Base-by-base conservation (phyloP, 2,113 vertebrate species). In the Trochalopteron elliotii region DNA sequence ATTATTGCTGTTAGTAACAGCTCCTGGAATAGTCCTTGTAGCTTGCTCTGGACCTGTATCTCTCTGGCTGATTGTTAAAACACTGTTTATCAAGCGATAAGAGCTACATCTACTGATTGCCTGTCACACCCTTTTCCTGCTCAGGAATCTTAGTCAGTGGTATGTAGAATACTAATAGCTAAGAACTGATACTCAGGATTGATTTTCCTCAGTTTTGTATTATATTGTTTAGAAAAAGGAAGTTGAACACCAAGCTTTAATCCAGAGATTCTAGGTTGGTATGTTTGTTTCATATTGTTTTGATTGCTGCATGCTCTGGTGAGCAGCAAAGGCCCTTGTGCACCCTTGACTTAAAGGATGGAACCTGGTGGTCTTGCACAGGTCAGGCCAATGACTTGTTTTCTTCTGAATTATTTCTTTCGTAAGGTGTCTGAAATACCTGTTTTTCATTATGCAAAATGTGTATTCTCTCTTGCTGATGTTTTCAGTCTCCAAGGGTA, bases 91-190 rank as follows among this genome's bases (percentile, higher is more conserved):
- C 28, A 45, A 72, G 18, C 0, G 40, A 57, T 93, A 92, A 90
- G 35, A 83, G 24, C 82, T 94, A 53, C 82, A 85, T 90, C 90
- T 93, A 61, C 82, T 93, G 75, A 93, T 94, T 96, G 83, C 67
- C 53, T 85, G 83, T 87, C 89, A 94, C 93, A 82, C 81, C 88
- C 71, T 94, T 94, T 96, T 93, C 85, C 94, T 94, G 67, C 88
- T 88, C 61, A 55, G 79, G 72, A 92, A 69, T 93, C 55, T 92
- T 69, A 77, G 27, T 68, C 35, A 61, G 70, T 83, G 75, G 45
- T 71, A 64, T 87, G 65, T 63, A 47, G 78, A 83, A 50, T 72
- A 35, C 55, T 86, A 82, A 88, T 28, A 74, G 75, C 50, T 76
- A 37, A 77, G 63, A 88, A 53, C 28, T 77, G 57, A 76, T 87